Percentiles rank a stretch among this genome's conserved stretches.
These are phyloP conservation scores for Eriocheir sinensis DNA, from an alignment of 1,140 invertebrate genomes.

Conservation along the genomic window DNA sequence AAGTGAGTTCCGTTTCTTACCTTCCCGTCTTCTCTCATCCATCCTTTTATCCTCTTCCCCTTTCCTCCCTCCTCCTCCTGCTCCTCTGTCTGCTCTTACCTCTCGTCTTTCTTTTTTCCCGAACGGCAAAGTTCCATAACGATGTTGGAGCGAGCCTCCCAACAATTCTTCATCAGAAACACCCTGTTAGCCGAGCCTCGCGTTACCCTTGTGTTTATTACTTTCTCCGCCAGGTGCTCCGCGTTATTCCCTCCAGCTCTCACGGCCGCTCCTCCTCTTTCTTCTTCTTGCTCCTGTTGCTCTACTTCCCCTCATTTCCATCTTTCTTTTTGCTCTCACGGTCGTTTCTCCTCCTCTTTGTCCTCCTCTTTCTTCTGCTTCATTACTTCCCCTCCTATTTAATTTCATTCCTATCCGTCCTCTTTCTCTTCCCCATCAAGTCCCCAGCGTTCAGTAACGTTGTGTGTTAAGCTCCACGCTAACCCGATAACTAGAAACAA, in stretches of 20 bases:
- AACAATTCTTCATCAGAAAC: too few species aligned
- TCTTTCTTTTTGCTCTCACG: too few species aligned
- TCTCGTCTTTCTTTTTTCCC: not conserved
- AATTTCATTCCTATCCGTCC: not conserved
- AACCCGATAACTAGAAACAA: too few species aligned
- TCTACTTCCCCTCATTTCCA: too few species aligned
- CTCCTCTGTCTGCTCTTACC: not conserved
- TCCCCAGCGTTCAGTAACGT: too few species aligned
- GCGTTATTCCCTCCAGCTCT: not conserved
- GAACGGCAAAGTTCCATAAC: too few species aligned
- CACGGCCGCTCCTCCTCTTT: not conserved
- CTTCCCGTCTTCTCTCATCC: not conserved
- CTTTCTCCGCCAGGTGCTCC: not conserved
- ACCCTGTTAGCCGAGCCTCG: too few species aligned
- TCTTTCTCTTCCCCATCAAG: not conserved
- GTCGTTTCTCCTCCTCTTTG: not conserved
- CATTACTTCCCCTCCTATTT: not conserved
- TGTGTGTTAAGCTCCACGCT: too few species aligned
- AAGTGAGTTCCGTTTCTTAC: too few species aligned
- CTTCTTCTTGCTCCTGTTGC: not conserved
- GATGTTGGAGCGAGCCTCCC: too few species aligned
- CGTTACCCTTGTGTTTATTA: too few species aligned
- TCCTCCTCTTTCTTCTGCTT: too few species aligned
- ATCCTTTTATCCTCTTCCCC: not conserved
- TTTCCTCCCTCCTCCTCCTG: not conserved